phyloP scores from a whole-genome alignment of 2,888 invertebrate species.

The Baccha elongata region DNA sequence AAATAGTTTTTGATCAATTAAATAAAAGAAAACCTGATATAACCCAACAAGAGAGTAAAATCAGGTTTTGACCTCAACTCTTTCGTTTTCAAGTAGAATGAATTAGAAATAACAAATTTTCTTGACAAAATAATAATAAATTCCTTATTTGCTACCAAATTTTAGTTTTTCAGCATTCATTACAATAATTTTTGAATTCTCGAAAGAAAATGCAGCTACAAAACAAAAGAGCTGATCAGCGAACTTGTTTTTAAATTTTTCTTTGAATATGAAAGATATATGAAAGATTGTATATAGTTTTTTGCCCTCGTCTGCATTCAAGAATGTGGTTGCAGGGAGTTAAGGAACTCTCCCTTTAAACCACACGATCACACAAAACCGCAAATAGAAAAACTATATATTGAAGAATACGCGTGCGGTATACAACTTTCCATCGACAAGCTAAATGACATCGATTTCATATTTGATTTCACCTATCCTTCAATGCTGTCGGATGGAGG shows the following conservation, averaged over 20 bases:
- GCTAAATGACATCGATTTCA: conserved; percentile 49
- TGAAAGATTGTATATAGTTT: neutral
- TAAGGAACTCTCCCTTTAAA: conserved; percentile 17
- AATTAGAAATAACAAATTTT: no score
- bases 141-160: no score
- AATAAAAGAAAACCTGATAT: no score
- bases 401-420: conserved; percentile 54
- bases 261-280: conserved; percentile 3
- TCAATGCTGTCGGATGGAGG: conserved; percentile 34
- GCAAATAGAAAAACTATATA: conserved; percentile 6
- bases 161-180: no score
- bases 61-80: no score
- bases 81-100: no score
- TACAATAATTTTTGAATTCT: neutral
- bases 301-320: neutral
- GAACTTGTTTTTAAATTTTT: neutral
- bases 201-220: neutral
- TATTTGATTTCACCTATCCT: conserved; percentile 56
- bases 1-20: no score
- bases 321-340: conserved; percentile 19
- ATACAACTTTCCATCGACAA: conserved; percentile 48
- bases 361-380: conserved; percentile 1
- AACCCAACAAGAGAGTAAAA: no score
- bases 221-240: neutral
- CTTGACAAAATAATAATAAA: no score